Evolutionary conservation across 1,140 invertebrate genomes (phyloP), one percentile per base, ranked within the genome.

Genomic region (Bombus waltoni): DNA sequence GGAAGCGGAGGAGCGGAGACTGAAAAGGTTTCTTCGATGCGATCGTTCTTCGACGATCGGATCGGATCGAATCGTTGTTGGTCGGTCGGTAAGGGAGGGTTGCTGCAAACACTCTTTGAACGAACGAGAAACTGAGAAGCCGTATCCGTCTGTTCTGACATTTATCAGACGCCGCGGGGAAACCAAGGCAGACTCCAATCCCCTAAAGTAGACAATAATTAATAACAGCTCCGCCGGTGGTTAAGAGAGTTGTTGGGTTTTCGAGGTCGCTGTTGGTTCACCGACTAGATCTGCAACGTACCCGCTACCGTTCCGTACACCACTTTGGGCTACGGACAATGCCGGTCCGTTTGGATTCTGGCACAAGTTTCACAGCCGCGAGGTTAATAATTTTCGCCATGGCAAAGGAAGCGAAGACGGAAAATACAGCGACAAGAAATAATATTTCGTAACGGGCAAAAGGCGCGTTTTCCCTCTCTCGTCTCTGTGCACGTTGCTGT

Each of bases 161-260:
- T 90, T 90, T 90, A 90, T 88, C 89, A 86, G 83, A 88, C 40
- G 79, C 66, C 66, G 38, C 57, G 44, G 82, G 83, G 80, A 81
- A 83, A 65, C 35, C 81, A 47, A 40, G 57, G 68, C 70, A 57
- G 71, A 32, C 62, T 83, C 81, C 85, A 83, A 89, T 90, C 86
- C 88, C 81, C 88, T 82, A 85, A 92, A 89, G 90, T 85, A 88
- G 90, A 90, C 89, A 86, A 88, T 93, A 93, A 93, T 93, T 93
- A 92, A 93, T 91, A 91, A 89, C 88, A 78, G 91, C 85, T 85
- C 73, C 40, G n/a, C 74, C 72, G 73, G 59, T 79, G 82, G 87
- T 89, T 70, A 66, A 85, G 85, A 77, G 83, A 86, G 80, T 85
- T 82, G 83, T 90, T 81, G 76, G 90, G 83, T 88, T 87, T 88